A percentile compares a stretch with the other conserved stretches of the same genome.
Conservation (phyloP, 2,797 vertebrate species). For the Cynopterus sphinx region DNA sequence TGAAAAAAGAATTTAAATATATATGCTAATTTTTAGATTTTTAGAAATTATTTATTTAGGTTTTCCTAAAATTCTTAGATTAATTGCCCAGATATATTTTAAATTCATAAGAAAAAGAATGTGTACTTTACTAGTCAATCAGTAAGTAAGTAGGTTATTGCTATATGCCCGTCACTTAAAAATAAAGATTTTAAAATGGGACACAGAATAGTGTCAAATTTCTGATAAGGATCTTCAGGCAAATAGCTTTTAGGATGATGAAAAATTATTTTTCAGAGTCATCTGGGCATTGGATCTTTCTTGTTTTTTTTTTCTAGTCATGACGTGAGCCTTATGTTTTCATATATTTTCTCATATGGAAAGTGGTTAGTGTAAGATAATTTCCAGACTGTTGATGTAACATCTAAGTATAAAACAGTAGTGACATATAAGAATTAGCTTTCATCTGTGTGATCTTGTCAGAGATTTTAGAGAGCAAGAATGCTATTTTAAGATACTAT, state of each 20-base stretch:
- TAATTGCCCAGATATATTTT: not conserved
- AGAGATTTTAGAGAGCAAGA: not conserved
- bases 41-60: not conserved
- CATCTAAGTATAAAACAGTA: not conserved
- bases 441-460: not conserved
- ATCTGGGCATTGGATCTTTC: not conserved
- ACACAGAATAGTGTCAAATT: not conserved
- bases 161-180: not conserved
- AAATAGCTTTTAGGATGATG: not conserved
- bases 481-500: not conserved
- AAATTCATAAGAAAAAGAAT: not conserved
- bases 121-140: not conserved
- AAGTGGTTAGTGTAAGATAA: not conserved
- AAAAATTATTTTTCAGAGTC: conserved; percentile 20
- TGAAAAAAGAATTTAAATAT: not conserved
- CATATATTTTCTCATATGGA: not conserved
- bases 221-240: not conserved
- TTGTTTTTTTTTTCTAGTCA: not conserved
- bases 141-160: not conserved
- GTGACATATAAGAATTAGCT: not conserved
- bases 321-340: not conserved
- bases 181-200: not conserved
- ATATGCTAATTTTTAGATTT: not conserved
- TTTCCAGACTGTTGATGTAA: not conserved
- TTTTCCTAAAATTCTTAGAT: not conserved